Evolutionary conservation across 2,888 invertebrate genomes (phyloP), one percentile per base, ranked within the genome.

Genomic region (Belgica antarctica): DNA sequence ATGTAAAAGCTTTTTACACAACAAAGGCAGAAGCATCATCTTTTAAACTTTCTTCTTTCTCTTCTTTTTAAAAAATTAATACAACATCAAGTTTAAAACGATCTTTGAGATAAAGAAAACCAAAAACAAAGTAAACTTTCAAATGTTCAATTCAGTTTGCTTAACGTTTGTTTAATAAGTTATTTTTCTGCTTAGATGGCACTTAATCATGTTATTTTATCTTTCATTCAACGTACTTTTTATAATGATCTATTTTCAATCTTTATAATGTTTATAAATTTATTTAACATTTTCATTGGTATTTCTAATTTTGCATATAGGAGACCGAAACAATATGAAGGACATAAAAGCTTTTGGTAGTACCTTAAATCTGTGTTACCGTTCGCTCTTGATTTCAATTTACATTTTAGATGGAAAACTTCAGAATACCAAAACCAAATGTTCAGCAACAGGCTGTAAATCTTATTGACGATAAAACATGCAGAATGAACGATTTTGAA

Each of bases 161-260:
- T 52, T 52, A 52, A 52, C 19, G 7, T 34, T 34, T 22, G 22
- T 52, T 52, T 24, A 41, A 41, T 41, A 41, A 41, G 41, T 41
- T 41, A 41, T 41, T 52, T 52, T 52, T 52, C 24, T 52, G 52
- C 52, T 52, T 52, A 52, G 52, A 52, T 52, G 52, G 52, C 52
- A 52, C 52, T 52, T 52, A 5, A 52, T 52, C 52, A n/a, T 52
- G 19, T 52, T 24, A 52, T 22, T 47, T 7, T 34, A 34, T 8
- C 10, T 15, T 52, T 52, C 52, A 52, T 24, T 34, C 24, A 52
- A 52, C 19, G 10, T 52, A 52, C 12, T 52, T 52, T 22, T 52
- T 52, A 10, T 52, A 22, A 22, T 52, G 19, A 52, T 22, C 52
- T 52, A 41, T 41, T 52, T 52, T 52, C 22, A 34, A 10, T 34